Evolutionary conservation across 2,888 invertebrate species (phyloP).

Genomic region (Trachelus tabidus): DNA sequence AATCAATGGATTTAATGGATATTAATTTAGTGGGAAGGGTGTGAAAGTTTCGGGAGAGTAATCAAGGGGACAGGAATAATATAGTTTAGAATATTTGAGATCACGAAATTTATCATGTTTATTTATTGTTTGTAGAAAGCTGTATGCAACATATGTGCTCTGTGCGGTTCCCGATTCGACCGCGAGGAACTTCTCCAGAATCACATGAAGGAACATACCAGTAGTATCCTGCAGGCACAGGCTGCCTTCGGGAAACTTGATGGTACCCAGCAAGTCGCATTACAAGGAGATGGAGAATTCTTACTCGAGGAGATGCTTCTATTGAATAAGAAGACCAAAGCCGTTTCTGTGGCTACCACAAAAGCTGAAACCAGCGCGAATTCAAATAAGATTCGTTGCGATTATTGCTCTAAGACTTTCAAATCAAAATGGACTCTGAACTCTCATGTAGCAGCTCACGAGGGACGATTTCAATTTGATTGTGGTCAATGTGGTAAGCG

Average conservation of each 20-base stretch:
- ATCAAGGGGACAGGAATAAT: not conserved
- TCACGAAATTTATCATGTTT: conserved; percentile 6
- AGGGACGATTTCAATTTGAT: conserved; percentile 61
- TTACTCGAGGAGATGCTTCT: conserved; percentile 58
- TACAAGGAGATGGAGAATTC: conserved; percentile 37
- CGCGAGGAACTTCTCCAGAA: conserved; percentile 38
- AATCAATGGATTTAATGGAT: not conserved
- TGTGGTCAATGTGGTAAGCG: conserved; percentile 64
- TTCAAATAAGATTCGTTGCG: conserved; percentile 52
- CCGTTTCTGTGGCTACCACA: not conserved
- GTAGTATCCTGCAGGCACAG: conserved; percentile 38
- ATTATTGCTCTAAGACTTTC: conserved; percentile 62
- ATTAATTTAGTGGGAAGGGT: not conserved
- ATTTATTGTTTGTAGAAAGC: conserved; percentile 32
- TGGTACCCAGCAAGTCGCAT: not conserved
- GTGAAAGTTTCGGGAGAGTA: not conserved
- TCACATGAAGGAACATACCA: conserved; percentile 54
- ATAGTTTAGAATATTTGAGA: not conserved
- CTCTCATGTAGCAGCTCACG: conserved; percentile 63
- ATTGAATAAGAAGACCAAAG: conserved; percentile 42
- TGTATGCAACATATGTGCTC: conserved; percentile 30
- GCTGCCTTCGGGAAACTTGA: not conserved
- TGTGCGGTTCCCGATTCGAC: conserved; percentile 42
- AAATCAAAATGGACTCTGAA: conserved; percentile 63
- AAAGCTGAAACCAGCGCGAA: conserved; percentile 11